phyloP scores from a whole-genome alignment of 2,797 vertebrate species.

The Alauda arvensis region DNA sequence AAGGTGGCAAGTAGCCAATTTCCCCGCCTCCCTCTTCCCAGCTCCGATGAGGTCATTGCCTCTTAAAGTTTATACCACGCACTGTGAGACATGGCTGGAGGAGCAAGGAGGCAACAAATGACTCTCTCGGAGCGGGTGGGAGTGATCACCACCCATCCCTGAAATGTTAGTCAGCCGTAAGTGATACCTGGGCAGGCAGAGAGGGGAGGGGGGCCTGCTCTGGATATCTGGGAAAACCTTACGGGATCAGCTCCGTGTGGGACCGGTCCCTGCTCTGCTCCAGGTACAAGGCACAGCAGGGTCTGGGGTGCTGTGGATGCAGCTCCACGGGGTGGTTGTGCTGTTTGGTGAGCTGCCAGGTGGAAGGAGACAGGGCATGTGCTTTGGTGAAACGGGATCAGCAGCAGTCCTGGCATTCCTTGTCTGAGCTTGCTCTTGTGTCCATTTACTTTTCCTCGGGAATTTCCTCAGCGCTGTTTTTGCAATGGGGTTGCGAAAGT shows the following conservation, averaged over 20 bases:
- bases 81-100: constrained; percentile 31
- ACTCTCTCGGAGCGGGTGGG: background rate
- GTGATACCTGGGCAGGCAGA: background rate
- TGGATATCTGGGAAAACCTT: background rate
- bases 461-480: constrained; percentile 15
- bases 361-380: background rate
- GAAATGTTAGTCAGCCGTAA: background rate
- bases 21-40: constrained; percentile 26
- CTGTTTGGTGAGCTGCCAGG: background rate
- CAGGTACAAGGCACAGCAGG: background rate
- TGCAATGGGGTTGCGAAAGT: background rate
- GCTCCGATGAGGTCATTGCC: constrained; percentile 61
- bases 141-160: background rate
- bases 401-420: background rate
- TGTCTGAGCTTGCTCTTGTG: background rate
- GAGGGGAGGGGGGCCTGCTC: background rate
- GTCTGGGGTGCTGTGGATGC: accelerated
- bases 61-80: constrained; percentile 46
- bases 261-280: background rate
- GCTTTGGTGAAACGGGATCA: background rate
- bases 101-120: constrained; percentile 2
- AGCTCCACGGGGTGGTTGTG: accelerated
- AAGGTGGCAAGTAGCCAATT: constrained; percentile 44
- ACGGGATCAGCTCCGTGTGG: accelerated
- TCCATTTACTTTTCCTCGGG: constrained; percentile 17